Conservation (phyloP, 2,113 vertebrate genomes). For the Catharus fuscescens region DNA sequence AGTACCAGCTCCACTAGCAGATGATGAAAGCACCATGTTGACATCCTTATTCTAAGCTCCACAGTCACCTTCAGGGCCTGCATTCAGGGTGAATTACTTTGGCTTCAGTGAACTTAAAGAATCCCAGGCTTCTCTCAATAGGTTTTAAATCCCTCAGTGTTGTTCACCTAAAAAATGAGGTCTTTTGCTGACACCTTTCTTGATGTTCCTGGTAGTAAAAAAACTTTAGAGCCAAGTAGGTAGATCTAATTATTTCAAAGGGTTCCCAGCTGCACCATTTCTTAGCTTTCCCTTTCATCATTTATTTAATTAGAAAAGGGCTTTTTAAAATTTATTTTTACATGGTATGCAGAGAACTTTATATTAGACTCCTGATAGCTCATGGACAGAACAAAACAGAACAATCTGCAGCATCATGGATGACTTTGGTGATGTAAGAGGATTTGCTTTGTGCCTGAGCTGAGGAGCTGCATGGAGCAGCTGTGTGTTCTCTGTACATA, state of each 20-base stretch:
- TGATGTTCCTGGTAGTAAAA: conserved; percentile 55
- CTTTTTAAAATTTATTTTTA: conserved; percentile 43
- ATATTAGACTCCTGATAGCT: not conserved
- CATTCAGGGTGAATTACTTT: conserved; percentile 69
- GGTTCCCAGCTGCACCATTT: conserved; percentile 30
- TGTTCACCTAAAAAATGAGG: conserved; percentile 59
- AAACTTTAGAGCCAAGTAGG: conserved; percentile 23
- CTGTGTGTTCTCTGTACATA: not conserved
- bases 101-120: conserved; percentile 64
- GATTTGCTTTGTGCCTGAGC: not conserved
- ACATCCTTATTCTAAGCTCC: conserved; percentile 60
- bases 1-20: conserved; percentile 25
- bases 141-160: conserved; percentile 49
- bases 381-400: not conserved
- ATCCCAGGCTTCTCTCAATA: conserved; percentile 54
- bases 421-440: not conserved
- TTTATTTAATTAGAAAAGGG: conserved; percentile 50
- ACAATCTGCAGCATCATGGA: not conserved
- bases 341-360: not conserved
- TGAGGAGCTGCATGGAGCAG: not conserved
- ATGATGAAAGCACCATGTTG: conserved; percentile 61
- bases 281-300: conserved; percentile 48
- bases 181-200: conserved; percentile 52
- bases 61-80: conserved; percentile 53
- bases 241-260: conserved; percentile 64